These are phyloP conservation scores for Ondatra zibethicus DNA, from an alignment of 2,113 vertebrate species.

Conservation along the genomic window DNA sequence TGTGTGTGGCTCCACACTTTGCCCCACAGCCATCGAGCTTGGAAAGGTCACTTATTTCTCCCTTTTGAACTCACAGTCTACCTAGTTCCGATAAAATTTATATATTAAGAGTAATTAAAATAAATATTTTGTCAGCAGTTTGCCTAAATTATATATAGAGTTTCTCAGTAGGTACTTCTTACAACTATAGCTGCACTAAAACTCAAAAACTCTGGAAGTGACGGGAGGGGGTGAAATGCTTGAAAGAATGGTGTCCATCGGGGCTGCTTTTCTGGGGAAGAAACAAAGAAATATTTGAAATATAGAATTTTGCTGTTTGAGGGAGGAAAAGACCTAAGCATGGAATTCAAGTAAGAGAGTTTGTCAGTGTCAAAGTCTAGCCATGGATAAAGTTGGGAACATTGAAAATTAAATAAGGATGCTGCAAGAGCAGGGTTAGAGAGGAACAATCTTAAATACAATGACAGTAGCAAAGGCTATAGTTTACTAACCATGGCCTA, in stretches of 20 bases:
- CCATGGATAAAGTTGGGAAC: neutral
- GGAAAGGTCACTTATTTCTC: conserved; percentile 36
- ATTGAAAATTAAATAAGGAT: neutral
- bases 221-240: neutral
- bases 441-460: neutral
- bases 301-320: neutral
- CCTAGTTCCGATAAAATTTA: conserved; percentile 58
- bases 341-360: conserved; percentile 48
- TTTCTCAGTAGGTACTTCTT: conserved; percentile 48
- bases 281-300: neutral
- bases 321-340: rapidly evolving
- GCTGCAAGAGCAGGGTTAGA: neutral
- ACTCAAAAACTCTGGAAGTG: neutral
- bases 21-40: neutral
- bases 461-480: neutral
- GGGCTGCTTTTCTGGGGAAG: neutral
- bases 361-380: conserved; percentile 37
- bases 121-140: conserved; percentile 52
- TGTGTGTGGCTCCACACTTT: neutral
- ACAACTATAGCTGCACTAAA: conserved; percentile 31
- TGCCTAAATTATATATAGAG: conserved; percentile 55
- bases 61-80: neutral
- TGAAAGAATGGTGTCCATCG: neutral
- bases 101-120: conserved; percentile 71
- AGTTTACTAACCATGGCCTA: neutral